phyloP scores from a whole-genome alignment of 2,113 vertebrate species.

The Cacatua alba region DNA sequence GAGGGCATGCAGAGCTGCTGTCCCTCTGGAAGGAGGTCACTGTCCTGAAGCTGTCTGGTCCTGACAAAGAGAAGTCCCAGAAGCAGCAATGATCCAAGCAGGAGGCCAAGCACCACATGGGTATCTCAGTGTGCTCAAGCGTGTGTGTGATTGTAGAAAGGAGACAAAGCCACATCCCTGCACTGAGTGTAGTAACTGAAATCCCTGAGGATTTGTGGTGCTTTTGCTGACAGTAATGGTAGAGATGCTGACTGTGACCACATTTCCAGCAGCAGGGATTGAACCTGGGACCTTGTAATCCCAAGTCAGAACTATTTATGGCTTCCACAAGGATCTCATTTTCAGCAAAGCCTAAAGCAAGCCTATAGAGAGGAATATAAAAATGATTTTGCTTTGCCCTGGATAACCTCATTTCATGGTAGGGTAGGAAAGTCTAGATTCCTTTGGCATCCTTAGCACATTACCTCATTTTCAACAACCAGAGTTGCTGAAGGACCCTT shows the following conservation, averaged over 20 bases:
- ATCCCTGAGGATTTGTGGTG: background rate
- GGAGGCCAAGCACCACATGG: background rate
- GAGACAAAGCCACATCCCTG: background rate
- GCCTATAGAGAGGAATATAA: background rate
- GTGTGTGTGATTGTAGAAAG: accelerated
- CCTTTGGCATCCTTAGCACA: background rate
- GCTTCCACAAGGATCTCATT: background rate
- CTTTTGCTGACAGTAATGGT: background rate
- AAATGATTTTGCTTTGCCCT: background rate
- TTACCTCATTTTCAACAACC: background rate
- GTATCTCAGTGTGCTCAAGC: no score
- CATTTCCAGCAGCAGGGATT: background rate
- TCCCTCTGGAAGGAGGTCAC: background rate
- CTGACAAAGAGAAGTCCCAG: background rate
- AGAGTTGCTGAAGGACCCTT: background rate
- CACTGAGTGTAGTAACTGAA: background rate
- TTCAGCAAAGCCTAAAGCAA: background rate
- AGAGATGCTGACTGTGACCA: background rate
- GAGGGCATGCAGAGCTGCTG: background rate
- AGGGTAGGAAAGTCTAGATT: background rate
- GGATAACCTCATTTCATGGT: background rate
- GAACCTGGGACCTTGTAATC: background rate
- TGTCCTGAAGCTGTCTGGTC: background rate
- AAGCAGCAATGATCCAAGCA: background rate
- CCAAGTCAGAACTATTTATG: background rate